phyloP scores from a whole-genome alignment of 2,113 vertebrate species.

The Oreochromis aureus region DNA sequence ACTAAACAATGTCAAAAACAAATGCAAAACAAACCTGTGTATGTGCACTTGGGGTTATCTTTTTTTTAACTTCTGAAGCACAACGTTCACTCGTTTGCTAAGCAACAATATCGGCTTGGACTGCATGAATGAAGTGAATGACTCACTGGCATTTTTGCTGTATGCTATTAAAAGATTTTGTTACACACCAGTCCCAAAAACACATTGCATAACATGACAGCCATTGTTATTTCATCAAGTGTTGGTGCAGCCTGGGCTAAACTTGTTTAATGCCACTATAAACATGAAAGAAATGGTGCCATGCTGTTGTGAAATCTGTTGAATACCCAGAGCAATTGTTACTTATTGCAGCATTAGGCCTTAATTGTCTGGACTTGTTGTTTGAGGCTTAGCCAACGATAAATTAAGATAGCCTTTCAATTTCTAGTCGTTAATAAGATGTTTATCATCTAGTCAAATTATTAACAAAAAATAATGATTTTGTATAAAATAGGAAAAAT shows the following conservation, averaged over 20 bases:
- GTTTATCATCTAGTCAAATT: not conserved
- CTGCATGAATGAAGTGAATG: not conserved
- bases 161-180: not conserved
- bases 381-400: not conserved
- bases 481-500: not conserved
- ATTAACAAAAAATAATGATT: not conserved
- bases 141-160: slow-evolving; percentile 1
- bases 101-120: not conserved
- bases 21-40: not conserved
- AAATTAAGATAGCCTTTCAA: not conserved
- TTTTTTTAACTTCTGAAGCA: not conserved
- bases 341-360: not conserved
- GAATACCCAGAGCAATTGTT: not conserved
- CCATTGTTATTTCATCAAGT: not conserved
- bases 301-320: not conserved
- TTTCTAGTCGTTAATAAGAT: not conserved
- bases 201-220: not conserved
- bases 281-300: not conserved
- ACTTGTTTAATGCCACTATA: not conserved
- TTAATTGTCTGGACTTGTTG: not conserved
- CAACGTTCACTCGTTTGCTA: not conserved
- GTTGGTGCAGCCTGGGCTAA: not conserved
- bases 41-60: not conserved
- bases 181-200: not conserved
- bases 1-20: not conserved